Base-by-base conservation (phyloP, 2,113 vertebrate genomes). In the Psilopogon haemacephalus region DNA sequence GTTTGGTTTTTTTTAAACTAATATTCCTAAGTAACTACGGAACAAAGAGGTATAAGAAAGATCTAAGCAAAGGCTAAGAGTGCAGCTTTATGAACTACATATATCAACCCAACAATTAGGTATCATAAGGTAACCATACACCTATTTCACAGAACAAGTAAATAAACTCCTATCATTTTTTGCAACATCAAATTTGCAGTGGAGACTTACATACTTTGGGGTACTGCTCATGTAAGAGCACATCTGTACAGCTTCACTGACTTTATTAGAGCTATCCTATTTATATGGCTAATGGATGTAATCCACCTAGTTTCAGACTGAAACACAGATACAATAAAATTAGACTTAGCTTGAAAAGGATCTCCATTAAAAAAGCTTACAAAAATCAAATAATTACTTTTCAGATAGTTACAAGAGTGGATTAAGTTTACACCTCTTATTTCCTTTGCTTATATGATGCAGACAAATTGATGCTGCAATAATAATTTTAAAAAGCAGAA, bases 381-480 rank as follows among this genome's bases (percentile, higher is more conserved):
- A 94, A 92, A 62, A 81, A 59, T 86, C 68, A 86, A 77, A 88
- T 90, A 84, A 94, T 95, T 95, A 78, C 52, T 78, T 74, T 82
- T 90, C 90, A 93, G 38, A 84, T 59, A 84, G 88, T 89, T 92
- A 90, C 58, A 93, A 93, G 81, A 64, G 50, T 94, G 87, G 71
- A 95, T 92, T 95, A 92, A 95, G 94, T 96, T 92, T 93, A 88
- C 62, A 88, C 80, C 73, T 81, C 86, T 92, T 42, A 81, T 93
- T 92, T 95, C 74, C 74, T 78, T 86, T 88, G 68, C 82, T 63
- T 54, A 65, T 56, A 82, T 59, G 50, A 89, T 81, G 81, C 70
- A 89, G 42, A 84, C 73, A 86, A 90, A 89, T 86, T 67, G 77
- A 84, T 37, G 70, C 40, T 90, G 73, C 40, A 75, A 75, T 74